Percentiles rank a stretch among this genome's conserved stretches.
Evolutionary conservation across 2,113 vertebrate species (phyloP).

Genomic region (Pao palembangensis): DNA sequence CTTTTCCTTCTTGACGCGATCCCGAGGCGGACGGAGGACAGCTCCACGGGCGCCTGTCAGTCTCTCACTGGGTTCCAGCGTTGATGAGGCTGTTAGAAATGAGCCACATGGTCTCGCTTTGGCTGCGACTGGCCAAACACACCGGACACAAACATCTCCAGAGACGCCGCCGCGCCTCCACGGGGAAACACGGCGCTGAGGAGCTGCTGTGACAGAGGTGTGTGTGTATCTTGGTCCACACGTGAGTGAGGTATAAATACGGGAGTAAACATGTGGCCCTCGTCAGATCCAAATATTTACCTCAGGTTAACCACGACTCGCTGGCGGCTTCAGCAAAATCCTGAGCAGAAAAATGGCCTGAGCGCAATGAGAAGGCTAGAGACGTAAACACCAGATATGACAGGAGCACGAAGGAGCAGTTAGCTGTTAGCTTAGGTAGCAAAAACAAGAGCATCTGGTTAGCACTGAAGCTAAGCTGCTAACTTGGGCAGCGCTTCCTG

Average conservation of each 20-base stretch:
- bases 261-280: background rate
- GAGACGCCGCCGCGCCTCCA: background rate
- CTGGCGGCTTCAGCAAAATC: slow-evolving; percentile 13
- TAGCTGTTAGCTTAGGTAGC: too few species aligned
- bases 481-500: too few species aligned
- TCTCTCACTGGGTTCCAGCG: too few species aligned
- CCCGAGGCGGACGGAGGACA: too few species aligned
- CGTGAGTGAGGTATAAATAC: background rate
- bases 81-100: too few species aligned
- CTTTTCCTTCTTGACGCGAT: too few species aligned
- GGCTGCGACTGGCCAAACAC: background rate
- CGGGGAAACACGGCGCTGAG: background rate
- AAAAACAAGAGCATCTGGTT: too few species aligned
- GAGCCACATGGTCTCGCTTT: too few species aligned
- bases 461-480: too few species aligned
- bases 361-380: background rate
- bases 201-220: background rate
- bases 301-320: slow-evolving; percentile 23
- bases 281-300: slow-evolving; percentile 41
- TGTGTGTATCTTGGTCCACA: background rate
- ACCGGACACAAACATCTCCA: background rate
- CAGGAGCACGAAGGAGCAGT: too few species aligned
- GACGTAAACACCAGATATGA: too few species aligned
- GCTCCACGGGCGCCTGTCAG: too few species aligned
- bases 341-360: background rate